Conservation (phyloP, 2,797 vertebrate species). For the Geotrypetes seraphini region DNA sequence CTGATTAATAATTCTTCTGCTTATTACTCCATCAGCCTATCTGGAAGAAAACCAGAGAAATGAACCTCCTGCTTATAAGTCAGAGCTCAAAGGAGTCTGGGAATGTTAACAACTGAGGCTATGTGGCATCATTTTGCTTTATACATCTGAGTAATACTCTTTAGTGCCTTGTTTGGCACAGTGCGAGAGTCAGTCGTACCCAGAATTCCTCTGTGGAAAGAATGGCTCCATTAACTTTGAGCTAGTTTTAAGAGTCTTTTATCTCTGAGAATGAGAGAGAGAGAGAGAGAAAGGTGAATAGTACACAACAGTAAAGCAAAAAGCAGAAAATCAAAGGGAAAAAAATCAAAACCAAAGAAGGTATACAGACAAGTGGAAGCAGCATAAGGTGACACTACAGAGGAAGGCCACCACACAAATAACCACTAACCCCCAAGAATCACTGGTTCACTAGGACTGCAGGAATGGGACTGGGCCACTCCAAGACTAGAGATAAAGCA, state of each 20-base stretch:
- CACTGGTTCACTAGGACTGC: constrained; percentile 98
- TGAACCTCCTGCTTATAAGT: constrained; percentile 94
- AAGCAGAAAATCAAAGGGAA: constrained; percentile 58
- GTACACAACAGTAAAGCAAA: constrained; percentile 97
- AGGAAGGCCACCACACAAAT: constrained; percentile 96
- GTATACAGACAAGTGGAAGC: constrained; percentile 93
- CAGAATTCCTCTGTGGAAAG: constrained; percentile 85
- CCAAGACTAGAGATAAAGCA: constrained; percentile 93
- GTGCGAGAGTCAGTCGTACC: constrained; percentile 72
- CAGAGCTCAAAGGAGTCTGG: constrained; percentile 88
- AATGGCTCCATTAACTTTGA: constrained; percentile 98
- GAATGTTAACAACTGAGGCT: constrained; percentile 83
- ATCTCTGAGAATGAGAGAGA: constrained; percentile 84
- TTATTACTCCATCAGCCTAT: constrained; percentile 45
- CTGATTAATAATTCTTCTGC: constrained; percentile 45
- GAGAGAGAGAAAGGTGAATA: constrained; percentile 73
- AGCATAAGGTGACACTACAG: constrained; percentile 89
- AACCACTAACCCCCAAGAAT: constrained; percentile 94
- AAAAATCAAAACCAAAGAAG: constrained; percentile 65
- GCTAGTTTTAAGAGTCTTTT: constrained; percentile 98
- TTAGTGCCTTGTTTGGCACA: constrained; percentile 59
- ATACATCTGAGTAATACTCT: constrained; percentile 73
- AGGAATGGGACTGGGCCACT: constrained; percentile 69
- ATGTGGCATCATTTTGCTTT: constrained; percentile 66
- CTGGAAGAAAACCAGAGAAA: constrained; percentile 90